phyloP scores from a whole-genome alignment of 2,888 invertebrate species.

The Melangyna quadrimaculata region DNA sequence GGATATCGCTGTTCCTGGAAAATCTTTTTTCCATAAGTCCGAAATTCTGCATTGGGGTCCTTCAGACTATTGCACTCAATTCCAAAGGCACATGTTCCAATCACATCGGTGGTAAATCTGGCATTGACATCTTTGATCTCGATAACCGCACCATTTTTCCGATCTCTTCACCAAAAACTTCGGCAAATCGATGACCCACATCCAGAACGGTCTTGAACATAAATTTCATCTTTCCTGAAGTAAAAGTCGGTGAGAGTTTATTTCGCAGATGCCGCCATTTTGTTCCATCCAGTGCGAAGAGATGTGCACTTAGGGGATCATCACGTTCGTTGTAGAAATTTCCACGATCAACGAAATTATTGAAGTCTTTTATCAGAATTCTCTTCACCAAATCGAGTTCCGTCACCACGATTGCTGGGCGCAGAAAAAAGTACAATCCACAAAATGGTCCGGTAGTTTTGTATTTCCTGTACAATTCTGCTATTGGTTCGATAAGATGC shows the following conservation, averaged over 20 bases:
- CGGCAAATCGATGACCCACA: conserved; percentile 67
- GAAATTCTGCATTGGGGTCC: conserved; percentile 79
- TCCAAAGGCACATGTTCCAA: conserved; percentile 81
- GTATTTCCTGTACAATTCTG: background rate
- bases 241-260: conserved; percentile 82
- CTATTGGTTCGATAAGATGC: background rate
- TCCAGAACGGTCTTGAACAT: conserved; percentile 80
- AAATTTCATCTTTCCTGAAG: conserved; percentile 82
- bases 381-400: conserved; percentile 78
- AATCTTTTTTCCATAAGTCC: conserved; percentile 73
- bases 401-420: conserved; percentile 74
- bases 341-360: conserved; percentile 78
- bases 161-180: background rate
- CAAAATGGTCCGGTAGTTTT: background rate
- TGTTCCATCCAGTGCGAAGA: conserved; percentile 77
- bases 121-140: conserved; percentile 81
- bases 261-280: conserved; percentile 81
- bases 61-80: conserved; percentile 80
- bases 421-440: conserved; percentile 75
- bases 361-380: conserved; percentile 79
- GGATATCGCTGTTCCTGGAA: conserved; percentile 71
- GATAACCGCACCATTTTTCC: conserved; percentile 54
- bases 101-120: conserved; percentile 82
- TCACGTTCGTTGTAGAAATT: conserved; percentile 63
- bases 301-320: conserved; percentile 77